A percentile compares a stretch with the other conserved stretches of the same genome.
Evolutionary conservation across 2,888 invertebrate species (phyloP).

Genomic region (Drosophila suboccidentalis): DNA sequence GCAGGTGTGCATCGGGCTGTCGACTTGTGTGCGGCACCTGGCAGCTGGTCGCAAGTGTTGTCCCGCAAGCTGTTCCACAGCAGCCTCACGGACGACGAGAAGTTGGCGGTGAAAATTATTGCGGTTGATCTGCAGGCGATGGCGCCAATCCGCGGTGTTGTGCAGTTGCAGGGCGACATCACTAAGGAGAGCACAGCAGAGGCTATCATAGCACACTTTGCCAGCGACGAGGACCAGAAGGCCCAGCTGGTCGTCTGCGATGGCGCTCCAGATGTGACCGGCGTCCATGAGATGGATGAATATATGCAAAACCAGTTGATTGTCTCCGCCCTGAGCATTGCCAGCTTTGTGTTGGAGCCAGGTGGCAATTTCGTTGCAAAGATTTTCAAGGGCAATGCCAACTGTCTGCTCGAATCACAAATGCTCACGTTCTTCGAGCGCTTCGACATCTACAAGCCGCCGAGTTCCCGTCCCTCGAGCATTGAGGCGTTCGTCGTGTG

Average conservation of each 20-base stretch:
- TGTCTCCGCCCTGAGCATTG: slow-evolving; percentile 97
- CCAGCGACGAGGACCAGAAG: slow-evolving; percentile 90
- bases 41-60: slow-evolving; percentile 99
- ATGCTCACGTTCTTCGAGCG: slow-evolving; percentile 95
- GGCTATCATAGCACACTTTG: slow-evolving; percentile 95
- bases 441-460: slow-evolving; percentile 96
- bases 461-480: slow-evolving; percentile 98
- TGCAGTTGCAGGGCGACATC: slow-evolving; percentile 99
- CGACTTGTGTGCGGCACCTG: slow-evolving; percentile 98
- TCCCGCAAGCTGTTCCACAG: slow-evolving; percentile 91
- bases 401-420: slow-evolving; percentile 95
- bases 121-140: slow-evolving; percentile 99
- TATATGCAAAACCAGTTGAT: slow-evolving; percentile 98
- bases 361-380: slow-evolving; percentile 98
- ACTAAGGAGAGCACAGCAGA: slow-evolving; percentile 97
- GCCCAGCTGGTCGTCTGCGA: slow-evolving; percentile 99
- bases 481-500: slow-evolving; percentile 99
- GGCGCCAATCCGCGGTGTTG: slow-evolving; percentile 98
- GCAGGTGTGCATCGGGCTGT: slow-evolving; percentile 95
- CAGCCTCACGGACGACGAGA: slow-evolving; percentile 73
- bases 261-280: slow-evolving; percentile 99
- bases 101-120: slow-evolving; percentile 93
- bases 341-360: slow-evolving; percentile 95
- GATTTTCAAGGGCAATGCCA: slow-evolving; percentile 98
- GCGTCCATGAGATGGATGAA: slow-evolving; percentile 98